Conservation (phyloP, 1,140 invertebrate species). For the Cydia pomonella region DNA sequence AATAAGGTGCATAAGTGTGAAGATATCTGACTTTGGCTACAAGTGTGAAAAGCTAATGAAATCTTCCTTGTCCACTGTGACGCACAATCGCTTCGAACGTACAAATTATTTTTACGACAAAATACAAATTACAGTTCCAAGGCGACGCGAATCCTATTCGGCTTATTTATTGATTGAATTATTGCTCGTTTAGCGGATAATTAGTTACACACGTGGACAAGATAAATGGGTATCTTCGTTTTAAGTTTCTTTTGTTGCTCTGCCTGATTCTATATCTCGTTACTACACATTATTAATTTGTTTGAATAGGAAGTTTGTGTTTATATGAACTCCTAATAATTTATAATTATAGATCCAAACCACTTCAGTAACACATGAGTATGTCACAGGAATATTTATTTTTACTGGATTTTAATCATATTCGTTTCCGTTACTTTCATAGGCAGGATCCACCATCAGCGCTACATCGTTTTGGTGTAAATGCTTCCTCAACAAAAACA, state of each 20-base stretch:
- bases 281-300: background rate
- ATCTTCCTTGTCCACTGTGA: slow-evolving; percentile 12
- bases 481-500: too few species aligned
- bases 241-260: background rate
- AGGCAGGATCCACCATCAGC: too few species aligned
- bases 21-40: background rate
- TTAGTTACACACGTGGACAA: slow-evolving; percentile 20
- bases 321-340: too few species aligned
- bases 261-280: background rate
- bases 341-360: too few species aligned
- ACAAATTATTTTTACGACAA: slow-evolving; percentile 19
- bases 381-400: too few species aligned
- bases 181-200: slow-evolving; percentile 28
- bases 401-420: too few species aligned
- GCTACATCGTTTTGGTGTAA: too few species aligned
- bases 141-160: slow-evolving; percentile 18
- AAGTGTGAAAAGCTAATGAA: slow-evolving; percentile 8
- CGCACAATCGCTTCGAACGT: background rate
- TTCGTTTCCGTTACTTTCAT: too few species aligned
- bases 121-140: slow-evolving; percentile 3
- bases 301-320: too few species aligned
- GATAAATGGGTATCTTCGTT: background rate
- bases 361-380: too few species aligned
- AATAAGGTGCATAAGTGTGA: background rate
- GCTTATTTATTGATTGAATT: slow-evolving; percentile 7